These are phyloP conservation scores for Esperia sulphurella DNA, from an alignment of 2,888 invertebrate genomes.

Conservation along the genomic window DNA sequence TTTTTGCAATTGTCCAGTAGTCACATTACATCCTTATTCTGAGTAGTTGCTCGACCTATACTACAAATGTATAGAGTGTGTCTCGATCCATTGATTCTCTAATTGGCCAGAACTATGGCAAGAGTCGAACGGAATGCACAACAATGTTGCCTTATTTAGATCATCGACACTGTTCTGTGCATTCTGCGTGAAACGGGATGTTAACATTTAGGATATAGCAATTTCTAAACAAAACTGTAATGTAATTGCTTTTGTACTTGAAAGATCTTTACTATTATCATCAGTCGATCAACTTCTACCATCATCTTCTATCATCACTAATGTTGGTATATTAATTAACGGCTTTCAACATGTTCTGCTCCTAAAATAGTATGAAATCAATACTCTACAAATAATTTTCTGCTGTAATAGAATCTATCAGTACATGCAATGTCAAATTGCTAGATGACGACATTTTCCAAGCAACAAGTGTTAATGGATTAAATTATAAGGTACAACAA, in stretches of 20 bases:
- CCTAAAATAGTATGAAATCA: neutral
- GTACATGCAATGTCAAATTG: neutral
- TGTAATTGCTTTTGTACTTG: too few species aligned
- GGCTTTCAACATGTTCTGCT: too few species aligned
- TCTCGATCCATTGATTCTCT: constrained; percentile 3
- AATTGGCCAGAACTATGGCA: constrained; percentile 8
- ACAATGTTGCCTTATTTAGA: constrained; percentile 4
- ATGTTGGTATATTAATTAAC: too few species aligned
- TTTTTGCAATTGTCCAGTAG: too few species aligned
- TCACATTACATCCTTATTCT: too few species aligned
- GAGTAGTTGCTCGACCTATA: neutral
- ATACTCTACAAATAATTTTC: neutral
- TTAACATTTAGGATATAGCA: neutral
- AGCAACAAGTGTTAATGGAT: constrained; percentile 3
- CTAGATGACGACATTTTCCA: neutral
- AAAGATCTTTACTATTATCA: too few species aligned
- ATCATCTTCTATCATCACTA: too few species aligned
- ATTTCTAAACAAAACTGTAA: too few species aligned
- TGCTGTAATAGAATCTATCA: neutral
- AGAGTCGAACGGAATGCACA: neutral
- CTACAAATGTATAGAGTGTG: constrained; percentile 4
- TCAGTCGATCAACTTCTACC: too few species aligned
- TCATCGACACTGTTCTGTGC: neutral
- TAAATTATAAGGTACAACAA: constrained; percentile 3
- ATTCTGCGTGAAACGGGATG: neutral